Evolutionary conservation across 2,888 invertebrate species (phyloP).

Genomic region (Oligia strigilis): DNA sequence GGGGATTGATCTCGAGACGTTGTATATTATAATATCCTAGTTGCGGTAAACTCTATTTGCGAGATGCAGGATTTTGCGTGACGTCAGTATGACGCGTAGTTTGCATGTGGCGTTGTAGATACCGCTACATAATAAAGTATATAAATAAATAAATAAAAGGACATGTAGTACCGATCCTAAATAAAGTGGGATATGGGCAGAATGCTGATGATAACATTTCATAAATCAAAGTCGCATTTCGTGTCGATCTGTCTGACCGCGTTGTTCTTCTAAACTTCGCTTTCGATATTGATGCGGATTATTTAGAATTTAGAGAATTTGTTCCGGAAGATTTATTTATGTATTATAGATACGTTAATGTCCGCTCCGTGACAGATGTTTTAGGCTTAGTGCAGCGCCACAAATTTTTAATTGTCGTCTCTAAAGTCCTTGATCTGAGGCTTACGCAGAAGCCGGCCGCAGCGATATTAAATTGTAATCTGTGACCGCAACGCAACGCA

Average conservation of each 20-base stretch:
- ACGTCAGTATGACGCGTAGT: too few relatives aligned
- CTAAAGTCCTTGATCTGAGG: too few relatives aligned
- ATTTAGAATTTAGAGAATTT: not conserved
- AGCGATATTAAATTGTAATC: not conserved
- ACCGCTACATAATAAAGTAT: too few relatives aligned
- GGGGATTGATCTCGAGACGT: too few relatives aligned
- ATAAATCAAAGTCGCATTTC: not conserved
- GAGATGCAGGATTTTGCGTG: too few relatives aligned
- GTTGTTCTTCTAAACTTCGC: not conserved
- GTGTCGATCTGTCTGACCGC: not conserved
- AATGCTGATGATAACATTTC: not conserved
- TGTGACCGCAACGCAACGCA: not conserved
- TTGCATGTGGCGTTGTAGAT: too few relatives aligned
- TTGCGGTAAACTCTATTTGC: too few relatives aligned
- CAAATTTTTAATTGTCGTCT: not conserved
- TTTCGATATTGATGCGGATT: not conserved
- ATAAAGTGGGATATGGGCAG: not conserved
- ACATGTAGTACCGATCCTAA: not conserved
- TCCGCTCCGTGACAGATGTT: not conserved
- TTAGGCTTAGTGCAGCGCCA: not conserved
- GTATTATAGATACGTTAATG: not conserved
- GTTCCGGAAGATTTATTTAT: not conserved
- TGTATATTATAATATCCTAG: too few relatives aligned
- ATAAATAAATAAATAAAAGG: not conserved
- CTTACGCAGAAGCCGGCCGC: not conserved